Evolutionary conservation across 1,140 invertebrate genomes (phyloP).

Genomic region (Heliconius melpomene): DNA sequence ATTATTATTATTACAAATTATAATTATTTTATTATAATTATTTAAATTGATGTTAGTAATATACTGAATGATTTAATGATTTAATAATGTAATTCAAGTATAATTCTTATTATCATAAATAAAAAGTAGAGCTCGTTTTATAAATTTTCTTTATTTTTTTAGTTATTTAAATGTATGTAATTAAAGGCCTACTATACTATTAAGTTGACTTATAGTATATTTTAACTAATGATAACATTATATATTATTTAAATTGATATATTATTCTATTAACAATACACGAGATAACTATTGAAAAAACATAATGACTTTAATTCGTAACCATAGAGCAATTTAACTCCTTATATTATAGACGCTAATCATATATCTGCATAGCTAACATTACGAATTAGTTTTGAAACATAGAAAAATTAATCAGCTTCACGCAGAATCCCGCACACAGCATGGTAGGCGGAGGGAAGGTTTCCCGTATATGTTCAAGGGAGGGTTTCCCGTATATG

Average conservation of each 20-base stretch:
- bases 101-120: not conserved
- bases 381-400: no score
- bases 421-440: no score
- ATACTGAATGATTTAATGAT: not conserved
- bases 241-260: not conserved
- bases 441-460: no score
- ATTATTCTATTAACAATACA: not conserved
- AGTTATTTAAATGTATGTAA: no score
- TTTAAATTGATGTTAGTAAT: not conserved
- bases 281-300: not conserved
- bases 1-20: not conserved
- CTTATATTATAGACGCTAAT: no score
- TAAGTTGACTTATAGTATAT: no score
- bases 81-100: not conserved
- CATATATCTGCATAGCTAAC: no score
- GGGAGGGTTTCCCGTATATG: no score
- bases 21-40: constrained; percentile 3
- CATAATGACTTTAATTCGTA: not conserved
- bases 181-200: no score
- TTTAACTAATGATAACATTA: no score
- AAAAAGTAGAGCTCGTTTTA: not conserved
- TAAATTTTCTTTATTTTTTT: not conserved
- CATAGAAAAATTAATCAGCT: no score
- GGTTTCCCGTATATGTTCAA: no score
- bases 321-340: not conserved